Percentiles rank a stretch among this genome's conserved stretches.
Evolutionary conservation across 2,113 vertebrate genomes (phyloP).

Genomic region (Oceanites oceanicus): DNA sequence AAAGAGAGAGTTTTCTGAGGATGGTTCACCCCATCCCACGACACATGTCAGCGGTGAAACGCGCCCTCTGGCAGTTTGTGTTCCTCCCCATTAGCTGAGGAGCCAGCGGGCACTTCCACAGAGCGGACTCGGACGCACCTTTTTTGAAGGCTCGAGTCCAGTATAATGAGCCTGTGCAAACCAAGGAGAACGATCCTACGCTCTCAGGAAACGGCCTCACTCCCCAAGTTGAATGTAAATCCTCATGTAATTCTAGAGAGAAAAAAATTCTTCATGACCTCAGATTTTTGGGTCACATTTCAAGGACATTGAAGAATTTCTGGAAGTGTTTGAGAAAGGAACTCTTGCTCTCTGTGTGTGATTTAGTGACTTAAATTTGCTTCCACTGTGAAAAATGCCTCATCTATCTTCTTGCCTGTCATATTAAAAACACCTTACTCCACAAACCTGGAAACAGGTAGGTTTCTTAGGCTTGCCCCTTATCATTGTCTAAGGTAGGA

Average conservation of each 20-base stretch:
- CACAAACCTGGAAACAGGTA: neutral
- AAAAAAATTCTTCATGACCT: neutral
- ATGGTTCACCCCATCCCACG: neutral
- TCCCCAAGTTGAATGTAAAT: neutral
- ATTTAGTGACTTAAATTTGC: constrained; percentile 5
- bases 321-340: neutral
- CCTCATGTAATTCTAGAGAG: neutral
- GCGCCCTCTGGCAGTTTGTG: neutral
- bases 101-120: neutral
- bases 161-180: neutral
- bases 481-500: neutral
- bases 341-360: neutral
- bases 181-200: accelerated
- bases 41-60: neutral
- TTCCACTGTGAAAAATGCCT: constrained; percentile 14
- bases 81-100: neutral
- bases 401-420: neutral
- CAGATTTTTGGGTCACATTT: neutral
- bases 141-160: neutral
- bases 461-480: neutral
- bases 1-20: neutral
- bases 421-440: neutral
- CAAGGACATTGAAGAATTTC: neutral
- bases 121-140: neutral
- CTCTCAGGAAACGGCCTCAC: neutral